Evolutionary conservation across 64 coral and sea anemone genomes (phyloP).

Genomic region (Actinia tenebrosa): DNA sequence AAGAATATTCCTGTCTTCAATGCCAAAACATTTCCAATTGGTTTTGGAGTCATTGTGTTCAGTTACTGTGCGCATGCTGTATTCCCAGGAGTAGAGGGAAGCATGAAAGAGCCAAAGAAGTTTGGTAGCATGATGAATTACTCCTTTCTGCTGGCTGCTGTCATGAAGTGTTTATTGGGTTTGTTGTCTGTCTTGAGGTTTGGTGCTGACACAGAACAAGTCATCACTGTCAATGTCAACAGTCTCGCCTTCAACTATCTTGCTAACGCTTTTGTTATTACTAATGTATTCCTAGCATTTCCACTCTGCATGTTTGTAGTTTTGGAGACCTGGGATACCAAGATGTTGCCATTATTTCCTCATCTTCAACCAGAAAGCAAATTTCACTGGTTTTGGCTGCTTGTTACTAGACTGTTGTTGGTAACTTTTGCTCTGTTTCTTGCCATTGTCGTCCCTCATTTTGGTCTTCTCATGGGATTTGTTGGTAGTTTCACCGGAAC

Average conservation of each 20-base stretch:
- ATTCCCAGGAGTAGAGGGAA: constrained; percentile 83
- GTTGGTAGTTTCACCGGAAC: constrained; percentile 89
- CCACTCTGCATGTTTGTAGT: constrained; percentile 88
- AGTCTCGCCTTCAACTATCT: constrained; percentile 60
- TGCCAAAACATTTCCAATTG: constrained; percentile 60
- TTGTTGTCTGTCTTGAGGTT: constrained; percentile 76
- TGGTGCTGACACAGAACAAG: constrained; percentile 64
- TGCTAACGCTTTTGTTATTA: constrained; percentile 61
- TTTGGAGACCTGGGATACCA: constrained; percentile 74
- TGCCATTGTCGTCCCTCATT: constrained; percentile 76
- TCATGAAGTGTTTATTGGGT: constrained; percentile 68
- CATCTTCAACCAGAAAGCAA: constrained; percentile 61
- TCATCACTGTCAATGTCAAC: constrained; percentile 79
- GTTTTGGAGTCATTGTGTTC: constrained; percentile 90
- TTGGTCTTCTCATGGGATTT: constrained; percentile 86
- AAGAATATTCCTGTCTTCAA: constrained; percentile 66
- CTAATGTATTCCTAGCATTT: constrained; percentile 88
- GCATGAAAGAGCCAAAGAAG: constrained; percentile 82
- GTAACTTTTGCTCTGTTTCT: constrained; percentile 76
- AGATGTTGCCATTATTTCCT: constrained; percentile 71
- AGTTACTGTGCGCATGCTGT: constrained; percentile 92
- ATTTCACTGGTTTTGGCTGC: constrained; percentile 79
- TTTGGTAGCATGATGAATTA: constrained; percentile 88
- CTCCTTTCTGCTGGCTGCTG: constrained; percentile 60
- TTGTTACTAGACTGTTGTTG: constrained; percentile 61